Evolutionary conservation across 2,888 invertebrate species (phyloP), one percentile per base, ranked within the genome.

Genomic region (Eumacrocentrus americanus): DNA sequence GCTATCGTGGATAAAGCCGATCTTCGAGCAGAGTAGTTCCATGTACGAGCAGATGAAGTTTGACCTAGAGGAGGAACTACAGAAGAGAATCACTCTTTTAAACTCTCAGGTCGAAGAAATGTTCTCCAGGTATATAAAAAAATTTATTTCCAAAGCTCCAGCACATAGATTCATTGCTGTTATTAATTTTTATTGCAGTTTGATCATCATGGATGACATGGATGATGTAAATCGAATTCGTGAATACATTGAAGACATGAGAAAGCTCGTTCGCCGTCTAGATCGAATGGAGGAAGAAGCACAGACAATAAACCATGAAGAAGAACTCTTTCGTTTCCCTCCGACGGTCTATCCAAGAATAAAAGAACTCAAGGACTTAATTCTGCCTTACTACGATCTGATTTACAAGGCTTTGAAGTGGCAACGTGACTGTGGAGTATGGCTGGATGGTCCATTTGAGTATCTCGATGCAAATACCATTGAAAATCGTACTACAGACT

Each of bases 381-480:
- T 91, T 25, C 83, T 88, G 74, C 90, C 91, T 0, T 91, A 90
- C 78, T 86, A 90, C 55, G 84, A 81, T 37, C 81, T 92, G 2
- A 82, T 95, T 67, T 91, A 90, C 81, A 83, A 83, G 46, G 82
- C 82, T 58, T 83, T 86, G 65, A 85, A 86, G 73, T 95, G 95
- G 92, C 88, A 90, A 77, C 86, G 92, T 52, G 89, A 90, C 70
- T 89, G 89, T 73, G 90, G 88, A 70, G 91, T 93, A 6, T 97
- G 96, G 93, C 88, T 94, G 86, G 93, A 96, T 78, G 97, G 97
- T 0, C 90, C 92, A 1, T 97, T 97, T 80, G 90, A 94, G 77
- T 92, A 92, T 75, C 83, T 96, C 64, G 89, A 92, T 71, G 89
- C 90, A 3, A 84, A 87, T 57, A 83, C 86, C 68, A 91, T 96